Conservation (phyloP, 2,113 vertebrate genomes). For the Rhinopomastus cyanomelas region DNA sequence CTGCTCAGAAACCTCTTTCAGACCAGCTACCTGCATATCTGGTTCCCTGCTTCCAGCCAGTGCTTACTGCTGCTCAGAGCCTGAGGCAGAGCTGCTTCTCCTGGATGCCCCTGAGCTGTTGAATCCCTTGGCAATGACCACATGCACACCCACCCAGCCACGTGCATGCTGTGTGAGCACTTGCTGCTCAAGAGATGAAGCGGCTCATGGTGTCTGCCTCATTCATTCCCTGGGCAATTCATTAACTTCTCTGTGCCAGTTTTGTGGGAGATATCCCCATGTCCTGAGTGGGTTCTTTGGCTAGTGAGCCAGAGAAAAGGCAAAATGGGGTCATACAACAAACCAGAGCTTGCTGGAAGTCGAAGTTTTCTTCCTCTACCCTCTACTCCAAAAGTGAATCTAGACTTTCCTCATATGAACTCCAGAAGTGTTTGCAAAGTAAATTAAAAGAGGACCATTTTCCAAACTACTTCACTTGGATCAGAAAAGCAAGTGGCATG, state of each 20-base stretch:
- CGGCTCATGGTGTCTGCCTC: not conserved
- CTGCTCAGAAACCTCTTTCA: conserved; percentile 6
- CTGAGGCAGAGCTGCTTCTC: not conserved
- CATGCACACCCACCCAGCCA: not conserved
- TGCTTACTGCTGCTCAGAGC: not conserved
- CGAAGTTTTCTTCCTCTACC: not conserved
- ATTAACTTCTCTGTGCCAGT: not conserved
- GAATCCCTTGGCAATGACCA: not conserved
- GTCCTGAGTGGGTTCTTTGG: not conserved
- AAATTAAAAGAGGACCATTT: not conserved
- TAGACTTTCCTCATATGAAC: not conserved
- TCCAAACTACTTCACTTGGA: not conserved
- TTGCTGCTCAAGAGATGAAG: fast-evolving
- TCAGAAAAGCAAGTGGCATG: not conserved
- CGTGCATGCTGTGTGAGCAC: not conserved
- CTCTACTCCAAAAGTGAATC: not conserved
- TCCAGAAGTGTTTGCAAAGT: not conserved
- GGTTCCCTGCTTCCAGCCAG: not conserved
- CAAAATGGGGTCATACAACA: not conserved
- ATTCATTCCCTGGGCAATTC: not conserved
- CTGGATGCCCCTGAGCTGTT: not conserved
- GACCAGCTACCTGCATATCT: not conserved
- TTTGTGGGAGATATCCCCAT: not conserved
- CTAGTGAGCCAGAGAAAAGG: not conserved
- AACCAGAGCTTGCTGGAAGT: not conserved